Base-by-base conservation (phyloP, 2,113 vertebrate species). In the Meles meles region DNA sequence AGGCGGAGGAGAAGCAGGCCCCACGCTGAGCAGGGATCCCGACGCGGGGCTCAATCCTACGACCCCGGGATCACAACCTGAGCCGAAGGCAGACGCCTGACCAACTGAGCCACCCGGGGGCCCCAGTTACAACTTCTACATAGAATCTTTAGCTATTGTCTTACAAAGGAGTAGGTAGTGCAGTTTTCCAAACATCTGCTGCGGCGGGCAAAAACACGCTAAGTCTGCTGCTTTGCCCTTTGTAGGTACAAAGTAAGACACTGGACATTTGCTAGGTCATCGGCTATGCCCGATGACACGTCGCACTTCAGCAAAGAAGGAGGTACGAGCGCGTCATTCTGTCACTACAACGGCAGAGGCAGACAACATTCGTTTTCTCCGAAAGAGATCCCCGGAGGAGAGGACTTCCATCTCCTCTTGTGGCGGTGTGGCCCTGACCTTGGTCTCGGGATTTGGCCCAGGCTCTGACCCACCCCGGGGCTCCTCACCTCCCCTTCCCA, bases 1-100 rank as follows among this genome's bases (percentile, higher is more conserved):
- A 14, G 29, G 29, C 5, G 31, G 29, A 65, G 29, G 13, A 65
- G 63, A 65, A 65, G 29, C 63, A 15, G 63, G 6, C 6, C 31
- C 29, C 10, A 27, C 5, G 10, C 27, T 10, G 11, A 63, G 11
- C 61, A 29, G 61, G 29, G 63, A 31, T 13, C 63, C 29, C 6
- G 5, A 65, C 0, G 0, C 13, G 13, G 63, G 63, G 14, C 63
- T 65, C 29, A 0, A 15, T 14, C 29, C 63, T 13, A 3, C 12
- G 29, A 65, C 13, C 2, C 63, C 0, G 5, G 27, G 61, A 63
- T 57, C 55, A 57, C 55, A 57, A 57, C 55, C 55, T 57, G 55
- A 57, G 55, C 55, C 7, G 0, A 63, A 29, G 61, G 61, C 61
- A 63, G 27, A 29, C 5, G 27, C 29, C 27, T 5, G 12, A 61